Evolutionary conservation across 2,888 invertebrate species (phyloP).

Genomic region (Agriopis leucophaearia): DNA sequence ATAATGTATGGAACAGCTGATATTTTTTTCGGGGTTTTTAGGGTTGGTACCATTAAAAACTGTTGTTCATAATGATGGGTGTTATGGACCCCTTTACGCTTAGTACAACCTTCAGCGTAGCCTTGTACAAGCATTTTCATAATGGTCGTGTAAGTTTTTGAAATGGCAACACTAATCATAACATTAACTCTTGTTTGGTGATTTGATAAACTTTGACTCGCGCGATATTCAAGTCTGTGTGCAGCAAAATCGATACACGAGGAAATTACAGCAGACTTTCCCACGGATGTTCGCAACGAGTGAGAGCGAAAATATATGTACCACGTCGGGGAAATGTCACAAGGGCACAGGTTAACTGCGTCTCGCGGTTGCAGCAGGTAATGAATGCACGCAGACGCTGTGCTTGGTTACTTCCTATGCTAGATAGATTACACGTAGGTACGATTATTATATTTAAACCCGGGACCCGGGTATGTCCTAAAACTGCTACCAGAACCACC

Average conservation of each 20-base stretch:
- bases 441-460: no score
- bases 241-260: conserved; percentile 5
- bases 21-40: no score
- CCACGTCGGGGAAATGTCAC: conserved; percentile 58
- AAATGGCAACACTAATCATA: background rate
- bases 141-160: background rate
- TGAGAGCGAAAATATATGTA: conserved; percentile 54
- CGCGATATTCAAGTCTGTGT: background rate
- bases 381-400: conserved; percentile 6
- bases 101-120: no score
- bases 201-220: background rate
- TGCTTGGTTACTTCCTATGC: conserved; percentile 3
- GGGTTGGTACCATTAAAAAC: no score
- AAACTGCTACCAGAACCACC: no score
- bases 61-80: no score
- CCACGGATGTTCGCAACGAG: conserved; percentile 51
- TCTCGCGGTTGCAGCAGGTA: conserved; percentile 47
- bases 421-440: no score
- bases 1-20: no score
- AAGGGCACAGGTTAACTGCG: conserved; percentile 60
- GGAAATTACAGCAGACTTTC: conserved; percentile 47
- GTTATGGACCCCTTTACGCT: no score
- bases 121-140: no score
- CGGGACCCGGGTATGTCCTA: no score
- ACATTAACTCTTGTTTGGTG: background rate